These are phyloP conservation scores for Ivindomyrus marchei DNA, from an alignment of 2,113 vertebrate genomes.

Conservation along the genomic window DNA sequence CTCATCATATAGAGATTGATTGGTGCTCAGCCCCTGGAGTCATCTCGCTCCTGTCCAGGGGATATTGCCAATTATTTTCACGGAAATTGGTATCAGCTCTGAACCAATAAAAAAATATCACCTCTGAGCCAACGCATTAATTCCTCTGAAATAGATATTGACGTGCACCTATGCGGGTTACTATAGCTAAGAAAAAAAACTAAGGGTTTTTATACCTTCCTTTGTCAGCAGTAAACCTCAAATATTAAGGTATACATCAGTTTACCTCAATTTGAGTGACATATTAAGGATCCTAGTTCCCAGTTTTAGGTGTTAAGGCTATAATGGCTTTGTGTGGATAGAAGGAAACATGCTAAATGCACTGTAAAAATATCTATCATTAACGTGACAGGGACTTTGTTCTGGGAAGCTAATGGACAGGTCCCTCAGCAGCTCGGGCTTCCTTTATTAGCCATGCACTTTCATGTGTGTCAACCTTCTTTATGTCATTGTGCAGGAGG, in stretches of 20 bases:
- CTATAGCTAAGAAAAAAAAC: not conserved
- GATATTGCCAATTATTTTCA: constrained; percentile 18
- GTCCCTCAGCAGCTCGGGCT: not conserved
- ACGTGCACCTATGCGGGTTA: not conserved
- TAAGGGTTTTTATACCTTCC: not conserved
- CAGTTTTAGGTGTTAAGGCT: not conserved
- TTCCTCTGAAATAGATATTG: constrained; percentile 2
- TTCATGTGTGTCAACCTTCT: not conserved
- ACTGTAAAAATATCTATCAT: not conserved
- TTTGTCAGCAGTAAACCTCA: not conserved
- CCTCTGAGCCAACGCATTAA: constrained; percentile 3
- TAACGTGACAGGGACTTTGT: not conserved
- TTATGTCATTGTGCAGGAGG: constrained; percentile 57
- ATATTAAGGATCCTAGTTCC: not conserved
- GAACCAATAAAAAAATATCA: constrained; percentile 12
- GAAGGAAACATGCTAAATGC: not conserved
- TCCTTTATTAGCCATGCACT: not conserved
- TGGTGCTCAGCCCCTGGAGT: not conserved
- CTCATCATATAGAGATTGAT: constrained; percentile 7
- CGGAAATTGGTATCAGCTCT: constrained; percentile 17
- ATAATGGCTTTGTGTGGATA: not conserved
- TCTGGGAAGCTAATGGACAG: not conserved
- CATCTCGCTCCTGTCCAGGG: constrained; percentile 5
- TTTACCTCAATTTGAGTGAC: not conserved
- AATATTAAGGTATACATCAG: not conserved